Evolutionary conservation across 2,888 invertebrate genomes (phyloP), one percentile per base, ranked within the genome.

Genomic region (Synanthedon tipuliformis): DNA sequence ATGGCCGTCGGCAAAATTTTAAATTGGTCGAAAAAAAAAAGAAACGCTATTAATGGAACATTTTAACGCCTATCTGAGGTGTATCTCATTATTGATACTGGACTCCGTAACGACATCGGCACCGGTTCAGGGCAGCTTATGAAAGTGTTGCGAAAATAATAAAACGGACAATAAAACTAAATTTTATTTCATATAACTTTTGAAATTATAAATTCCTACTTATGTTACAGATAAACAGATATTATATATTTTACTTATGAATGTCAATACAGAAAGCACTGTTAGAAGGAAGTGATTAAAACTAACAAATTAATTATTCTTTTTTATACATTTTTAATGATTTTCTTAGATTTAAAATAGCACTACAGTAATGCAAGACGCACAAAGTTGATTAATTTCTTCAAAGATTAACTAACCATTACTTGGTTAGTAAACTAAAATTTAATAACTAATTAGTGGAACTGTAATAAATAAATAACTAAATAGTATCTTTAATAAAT

Each of bases 141-240:
- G 45, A 27, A 56, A 54, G 56, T 56, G 55, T 53, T 53, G 54
- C 51, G 41, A 40, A 53, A 53, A 54, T 53, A 60, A 59, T 59
- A 56, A 58, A 59, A 60, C 45, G 48, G 52, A 57, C 54, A 55
- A 54, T 54, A 53, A 53, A 52, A 57, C 45, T 52, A n/a, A 52
- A 53, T 51, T 60, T 58, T 60, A 60, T 57, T 60, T 40, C 51
- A 45, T 34, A 34, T 45, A 45, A 45, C 45, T 45, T 45, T 45
- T 41, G 41, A 23, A 23, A 23, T 23, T 23, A 23, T 23, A 23
- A 23, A 23, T 23, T 4, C 23, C 4, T 23, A 23, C 23, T 23
- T 23, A 23, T 23, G 1, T 23, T 23, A 23, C 23, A 23, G 23
- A 23, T 23, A 23, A 23, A 23, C 23, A 23, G 23, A 23, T 23